Evolutionary conservation across 2,888 invertebrate species (phyloP).

Genomic region (Mythimna vitellina): DNA sequence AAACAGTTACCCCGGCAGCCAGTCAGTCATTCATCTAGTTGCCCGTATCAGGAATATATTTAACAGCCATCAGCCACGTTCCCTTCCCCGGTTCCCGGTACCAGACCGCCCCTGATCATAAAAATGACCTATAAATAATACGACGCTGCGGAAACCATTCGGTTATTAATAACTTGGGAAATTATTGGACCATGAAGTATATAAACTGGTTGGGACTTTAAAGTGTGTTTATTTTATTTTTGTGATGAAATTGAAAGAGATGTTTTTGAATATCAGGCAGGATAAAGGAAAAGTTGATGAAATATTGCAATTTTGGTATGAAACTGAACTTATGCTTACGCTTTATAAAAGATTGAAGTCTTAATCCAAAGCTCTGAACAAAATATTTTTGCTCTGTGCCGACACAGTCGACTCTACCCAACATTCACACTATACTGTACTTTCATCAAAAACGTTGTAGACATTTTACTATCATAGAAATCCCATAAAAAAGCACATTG

Average conservation of each 20-base stretch:
- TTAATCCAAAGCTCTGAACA: not conserved
- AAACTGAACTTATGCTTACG: not conserved
- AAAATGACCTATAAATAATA: slow-evolving; percentile 73
- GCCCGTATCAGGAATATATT: slow-evolving; percentile 51
- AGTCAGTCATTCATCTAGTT: slow-evolving; percentile 26
- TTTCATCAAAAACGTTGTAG: slow-evolving; percentile 1
- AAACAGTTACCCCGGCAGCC: slow-evolving; percentile 9
- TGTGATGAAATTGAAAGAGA: not conserved
- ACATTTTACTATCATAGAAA: slow-evolving; percentile 9
- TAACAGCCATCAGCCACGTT: slow-evolving; percentile 42
- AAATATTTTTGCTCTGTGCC: not conserved
- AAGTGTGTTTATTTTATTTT: slow-evolving; percentile 1
- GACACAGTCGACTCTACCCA: not conserved
- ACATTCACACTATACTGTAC: not conserved
- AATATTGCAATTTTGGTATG: not conserved
- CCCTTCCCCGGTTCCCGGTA: slow-evolving; percentile 31
- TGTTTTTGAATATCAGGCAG: not conserved
- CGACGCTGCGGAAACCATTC: slow-evolving; percentile 66
- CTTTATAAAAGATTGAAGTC: not conserved
- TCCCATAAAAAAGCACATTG: slow-evolving; percentile 4
- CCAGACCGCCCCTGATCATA: slow-evolving; percentile 61
- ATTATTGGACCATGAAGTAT: slow-evolving; percentile 37
- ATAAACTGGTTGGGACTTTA: slow-evolving; percentile 5
- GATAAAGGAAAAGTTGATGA: too few relatives aligned
- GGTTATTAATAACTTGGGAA: slow-evolving; percentile 59